Base-by-base conservation (phyloP, 92 coral and sea anemone species). In the Hydrozoanthus gracilis region DNA sequence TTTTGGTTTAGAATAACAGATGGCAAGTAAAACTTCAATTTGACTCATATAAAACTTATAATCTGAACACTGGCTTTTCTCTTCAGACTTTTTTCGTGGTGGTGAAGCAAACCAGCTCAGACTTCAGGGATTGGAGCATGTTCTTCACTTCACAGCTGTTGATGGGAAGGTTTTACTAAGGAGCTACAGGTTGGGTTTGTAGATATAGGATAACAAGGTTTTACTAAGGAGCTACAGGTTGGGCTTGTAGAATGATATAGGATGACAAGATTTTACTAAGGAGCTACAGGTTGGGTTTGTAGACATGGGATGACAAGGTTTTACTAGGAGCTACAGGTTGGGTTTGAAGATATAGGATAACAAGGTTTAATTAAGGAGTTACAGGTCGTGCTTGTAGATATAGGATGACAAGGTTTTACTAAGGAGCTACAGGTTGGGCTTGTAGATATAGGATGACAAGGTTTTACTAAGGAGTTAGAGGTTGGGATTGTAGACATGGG, bases 71-170 rank as follows among this genome's bases (percentile, higher is more conserved):
- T 2, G 39, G 39, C 39, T 27, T 86, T 71, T 12, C 14, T 54
- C 51, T 48, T 17, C 71, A 96, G 99, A 96, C 76, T 90, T 95
- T 76, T 96, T 91, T 91, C 83, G 98, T 91, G 99, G 99, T 15
- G 88, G 95, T 46, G 94, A 90, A 46, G 94, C 90, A 12, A 93
- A 93, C 18, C 91, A 96, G 79, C 72, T 96, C 14, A 89, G 99
- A 68, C 86, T 96, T 54, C 99, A 96, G 76, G 99, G 98, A 7
- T 82, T 96, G 35, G 99, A 96, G 83, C 99, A 96, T 87, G 92
- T 96, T 16, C 86, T 96, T 7, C 99, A 95, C 65, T 83, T 94
- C 72, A 93, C 98, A 13, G 96, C 95, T 27, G 89, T 78, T 2
- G 98, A 93, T 39, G 95, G 94, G 49, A 93, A 92, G 78, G 86